Evolutionary conservation across 2,888 invertebrate species (phyloP).

Genomic region (Acleris laterana): DNA sequence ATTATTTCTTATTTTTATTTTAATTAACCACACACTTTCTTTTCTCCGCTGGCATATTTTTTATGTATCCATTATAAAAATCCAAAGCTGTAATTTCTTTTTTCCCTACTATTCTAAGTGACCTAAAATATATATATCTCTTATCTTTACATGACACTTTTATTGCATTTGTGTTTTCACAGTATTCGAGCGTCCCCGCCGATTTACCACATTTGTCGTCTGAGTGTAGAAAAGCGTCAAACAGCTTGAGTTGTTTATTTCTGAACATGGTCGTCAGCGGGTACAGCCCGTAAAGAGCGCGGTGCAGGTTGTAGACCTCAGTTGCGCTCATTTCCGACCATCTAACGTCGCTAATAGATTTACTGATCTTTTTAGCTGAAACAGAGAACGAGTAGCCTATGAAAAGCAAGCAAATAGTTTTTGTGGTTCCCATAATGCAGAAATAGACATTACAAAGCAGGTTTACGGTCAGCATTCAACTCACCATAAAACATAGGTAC

Average conservation of each 20-base stretch:
- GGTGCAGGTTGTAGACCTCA: constrained; percentile 88
- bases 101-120: constrained; percentile 87
- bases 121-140: constrained; percentile 86
- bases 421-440: too few relatives aligned
- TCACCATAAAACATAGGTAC: too few relatives aligned
- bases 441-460: too few relatives aligned
- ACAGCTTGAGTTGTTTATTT: constrained; percentile 85
- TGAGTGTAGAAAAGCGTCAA: constrained; percentile 76
- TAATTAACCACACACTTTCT: constrained; percentile 60
- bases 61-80: constrained; percentile 94
- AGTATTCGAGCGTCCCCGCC: constrained; percentile 86
- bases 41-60: constrained; percentile 74
- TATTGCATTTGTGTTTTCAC: constrained; percentile 82
- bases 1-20: constrained; percentile 37
- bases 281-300: constrained; percentile 88
- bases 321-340: constrained; percentile 87
- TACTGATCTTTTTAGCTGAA: constrained; percentile 90
- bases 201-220: constrained; percentile 48
- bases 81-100: constrained; percentile 90
- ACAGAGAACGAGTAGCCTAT: constrained; percentile 44
- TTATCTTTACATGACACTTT: constrained; percentile 87
- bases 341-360: constrained; percentile 84
- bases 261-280: constrained; percentile 86
- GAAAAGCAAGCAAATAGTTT: too few relatives aligned
- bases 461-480: too few relatives aligned